A percentile compares a stretch with the other conserved stretches of the same genome.
Conservation (phyloP, 2,113 vertebrate genomes). For the Malurus alboscapulatus region DNA sequence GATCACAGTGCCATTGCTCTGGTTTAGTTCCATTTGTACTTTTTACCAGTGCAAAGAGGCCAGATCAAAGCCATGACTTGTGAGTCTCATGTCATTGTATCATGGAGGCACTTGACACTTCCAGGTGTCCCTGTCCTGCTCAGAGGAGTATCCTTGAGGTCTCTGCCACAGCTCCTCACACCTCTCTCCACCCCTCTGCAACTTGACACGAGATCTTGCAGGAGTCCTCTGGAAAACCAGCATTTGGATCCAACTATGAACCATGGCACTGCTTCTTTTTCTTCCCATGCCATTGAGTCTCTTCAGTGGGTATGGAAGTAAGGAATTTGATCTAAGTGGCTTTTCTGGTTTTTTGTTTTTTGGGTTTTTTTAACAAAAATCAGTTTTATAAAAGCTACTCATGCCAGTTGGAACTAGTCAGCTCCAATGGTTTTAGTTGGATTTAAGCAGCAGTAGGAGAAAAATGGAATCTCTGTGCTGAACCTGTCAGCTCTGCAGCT, state of each 20-base stretch:
- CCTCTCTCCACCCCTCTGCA: neutral
- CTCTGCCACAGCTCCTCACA: neutral
- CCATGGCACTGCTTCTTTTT: neutral
- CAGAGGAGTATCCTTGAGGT: neutral
- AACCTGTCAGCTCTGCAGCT: neutral
- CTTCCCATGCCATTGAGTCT: neutral
- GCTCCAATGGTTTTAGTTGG: neutral
- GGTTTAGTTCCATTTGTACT: neutral
- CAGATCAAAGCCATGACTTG: neutral
- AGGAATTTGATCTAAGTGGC: neutral
- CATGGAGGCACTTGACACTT: too few relatives aligned
- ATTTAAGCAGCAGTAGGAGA: neutral
- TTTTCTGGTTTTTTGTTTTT: neutral
- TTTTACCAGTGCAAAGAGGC: neutral
- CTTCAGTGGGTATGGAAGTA: neutral
- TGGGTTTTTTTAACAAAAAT: neutral
- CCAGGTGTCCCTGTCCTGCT: neutral
- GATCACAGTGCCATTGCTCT: fast-evolving
- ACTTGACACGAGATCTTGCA: fast-evolving
- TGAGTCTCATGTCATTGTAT: neutral
- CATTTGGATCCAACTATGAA: neutral
- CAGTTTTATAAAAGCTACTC: neutral
- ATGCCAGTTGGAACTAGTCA: neutral
- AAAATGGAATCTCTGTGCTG: neutral
- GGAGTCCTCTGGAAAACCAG: neutral